These are phyloP conservation scores for Ploceus nigricollis DNA, from an alignment of 2,113 vertebrate genomes.

Conservation along the genomic window DNA sequence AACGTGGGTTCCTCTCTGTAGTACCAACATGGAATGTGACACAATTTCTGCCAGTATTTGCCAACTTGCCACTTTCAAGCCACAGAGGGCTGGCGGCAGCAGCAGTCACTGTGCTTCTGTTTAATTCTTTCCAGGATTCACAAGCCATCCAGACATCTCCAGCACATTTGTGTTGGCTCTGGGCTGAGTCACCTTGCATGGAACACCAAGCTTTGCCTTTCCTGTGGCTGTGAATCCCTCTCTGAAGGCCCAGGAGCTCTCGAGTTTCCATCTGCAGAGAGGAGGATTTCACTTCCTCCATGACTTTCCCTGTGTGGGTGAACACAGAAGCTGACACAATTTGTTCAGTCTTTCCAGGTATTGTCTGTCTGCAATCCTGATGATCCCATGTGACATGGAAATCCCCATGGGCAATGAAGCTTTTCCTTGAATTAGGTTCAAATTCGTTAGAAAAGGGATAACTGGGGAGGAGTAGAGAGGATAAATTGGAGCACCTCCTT, in stretches of 20 bases:
- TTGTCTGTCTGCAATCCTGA: not conserved
- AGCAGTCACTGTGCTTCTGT: accelerated
- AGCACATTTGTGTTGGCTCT: not conserved
- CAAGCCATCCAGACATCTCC: not conserved
- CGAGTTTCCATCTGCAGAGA: accelerated
- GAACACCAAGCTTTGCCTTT: not conserved
- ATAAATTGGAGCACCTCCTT: not conserved
- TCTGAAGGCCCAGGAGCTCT: not conserved
- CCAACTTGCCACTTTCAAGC: accelerated
- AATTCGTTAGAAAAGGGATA: not conserved
- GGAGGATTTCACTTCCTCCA: not conserved
- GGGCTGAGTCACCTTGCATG: not conserved
- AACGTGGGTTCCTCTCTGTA: not conserved
- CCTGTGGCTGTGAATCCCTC: accelerated
- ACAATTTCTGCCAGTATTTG: not conserved
- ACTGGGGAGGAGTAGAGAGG: not conserved
- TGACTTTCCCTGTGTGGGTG: not conserved
- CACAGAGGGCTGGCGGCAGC: not conserved
- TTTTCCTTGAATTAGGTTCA: not conserved
- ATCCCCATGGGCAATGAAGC: not conserved
- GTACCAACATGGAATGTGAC: not conserved
- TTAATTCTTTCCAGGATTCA: not conserved
- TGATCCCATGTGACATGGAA: not conserved
- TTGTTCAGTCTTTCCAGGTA: not conserved
- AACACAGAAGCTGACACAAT: not conserved